Base-by-base conservation (phyloP, 2,797 vertebrate genomes). In the Epinephelus coioides region DNA sequence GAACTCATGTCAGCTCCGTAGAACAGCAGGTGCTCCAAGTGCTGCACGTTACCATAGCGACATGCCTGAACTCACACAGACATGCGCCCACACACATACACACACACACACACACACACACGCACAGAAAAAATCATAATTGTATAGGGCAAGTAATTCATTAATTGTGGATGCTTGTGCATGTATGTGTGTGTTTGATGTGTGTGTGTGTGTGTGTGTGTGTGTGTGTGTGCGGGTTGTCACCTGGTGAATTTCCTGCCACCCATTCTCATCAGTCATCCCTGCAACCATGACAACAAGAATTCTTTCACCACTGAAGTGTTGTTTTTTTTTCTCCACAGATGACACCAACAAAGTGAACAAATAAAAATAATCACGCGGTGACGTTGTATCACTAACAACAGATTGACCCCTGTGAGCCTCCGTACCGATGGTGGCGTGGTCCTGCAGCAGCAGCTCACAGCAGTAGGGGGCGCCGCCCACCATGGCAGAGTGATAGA, bases 211-310 rank as follows among this genome's bases (percentile, higher is more conserved):
- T 50, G 43, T 55, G 25, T 53, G 12, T 69, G 30, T 47, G 61
- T 55, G 19, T 49, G 47, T 59, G 40, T 67, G 55, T 66, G 84
- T 73, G 81, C 66, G 47, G 69, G 55, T 66, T 66, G 30, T 88
- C 89, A 98, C 98, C 98, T 99, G 98, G 89, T 99, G 98, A 81
- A 98, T 98, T 93, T 99, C 98, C 89, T 99, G 98, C 98, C 98
- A 99, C 76, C 98, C 98, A 0, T 99, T 99, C 90, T 99, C 98
- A 0, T 99, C 98, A 0, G 96, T 94, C 80, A 97, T 97, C 79
- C 98, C 98, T 60, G 90, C 57, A 91, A 93, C 88, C 91, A 89
- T 84, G 85, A 88, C 78, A 88, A 92, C 80, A 69, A 67, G 25
- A 64, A 54, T 19, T 64, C 30, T 69, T 70, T 86, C 43, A 91